Percentiles rank a stretch among this genome's conserved stretches.
These are phyloP conservation scores for Rhyacophila evoluta DNA, from an alignment of 2,888 invertebrate genomes.

Conservation along the genomic window DNA sequence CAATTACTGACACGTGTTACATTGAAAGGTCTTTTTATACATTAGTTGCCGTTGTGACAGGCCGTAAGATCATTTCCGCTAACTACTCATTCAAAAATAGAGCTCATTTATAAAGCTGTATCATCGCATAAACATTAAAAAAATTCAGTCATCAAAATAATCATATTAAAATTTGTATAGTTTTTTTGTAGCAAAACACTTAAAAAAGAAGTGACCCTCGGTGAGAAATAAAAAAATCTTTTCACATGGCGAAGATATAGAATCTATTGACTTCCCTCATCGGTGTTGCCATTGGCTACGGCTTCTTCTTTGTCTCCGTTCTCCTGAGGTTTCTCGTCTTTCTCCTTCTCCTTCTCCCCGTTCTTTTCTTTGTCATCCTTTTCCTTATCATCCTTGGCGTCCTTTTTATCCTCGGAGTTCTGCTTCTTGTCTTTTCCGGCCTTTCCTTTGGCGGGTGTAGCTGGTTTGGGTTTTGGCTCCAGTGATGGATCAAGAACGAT, in stretches of 20 bases:
- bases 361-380: conserved; percentile 71
- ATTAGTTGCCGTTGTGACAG: conserved; percentile 50
- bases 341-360: conserved; percentile 63
- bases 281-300: conserved; percentile 68
- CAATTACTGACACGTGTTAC: neutral
- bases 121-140: conserved; percentile 33
- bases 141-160: conserved; percentile 29
- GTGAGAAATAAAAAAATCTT: conserved; percentile 47
- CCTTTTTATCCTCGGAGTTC: conserved; percentile 77
- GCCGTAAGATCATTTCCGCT: conserved; percentile 45
- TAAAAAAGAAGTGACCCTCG: conserved; percentile 39
- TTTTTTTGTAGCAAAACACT: conserved; percentile 39
- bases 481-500: conserved; percentile 84
- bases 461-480: conserved; percentile 84
- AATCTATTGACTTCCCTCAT: conserved; percentile 61
- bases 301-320: conserved; percentile 68
- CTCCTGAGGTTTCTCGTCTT: conserved; percentile 57
- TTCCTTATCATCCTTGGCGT: conserved; percentile 66
- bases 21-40: conserved; percentile 17
- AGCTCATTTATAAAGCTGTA: conserved; percentile 32
- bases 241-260: conserved; percentile 35
- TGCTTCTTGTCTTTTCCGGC: conserved; percentile 79
- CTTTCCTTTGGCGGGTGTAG: conserved; percentile 82
- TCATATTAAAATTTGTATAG: conserved; percentile 32
- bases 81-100: conserved; percentile 40